Base-by-base conservation (phyloP, 2,888 invertebrate species). In the Cerastis rubricosa region DNA sequence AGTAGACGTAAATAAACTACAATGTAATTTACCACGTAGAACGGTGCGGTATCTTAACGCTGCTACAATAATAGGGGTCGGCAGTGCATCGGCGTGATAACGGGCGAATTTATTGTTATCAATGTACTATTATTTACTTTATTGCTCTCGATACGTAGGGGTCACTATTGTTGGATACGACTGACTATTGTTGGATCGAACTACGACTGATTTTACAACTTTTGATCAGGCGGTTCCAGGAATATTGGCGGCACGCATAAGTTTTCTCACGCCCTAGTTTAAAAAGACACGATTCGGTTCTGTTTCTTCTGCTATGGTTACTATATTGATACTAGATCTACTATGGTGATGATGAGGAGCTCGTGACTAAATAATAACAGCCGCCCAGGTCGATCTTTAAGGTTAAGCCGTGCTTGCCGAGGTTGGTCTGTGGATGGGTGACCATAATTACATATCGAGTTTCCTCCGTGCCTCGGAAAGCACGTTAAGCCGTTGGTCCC, bases 31-130 rank as follows among this genome's bases (percentile, higher is more conserved):
- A 49, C 11, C 63, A 59, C 77, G 69, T 78, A 78, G 63, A 70
- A 61, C 47, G 11, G 68, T 4, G 45, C 54, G 43, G 59, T 74
- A 81, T 83, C 70, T 67, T 84, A 57, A 66, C 54, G 45, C 75
- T 71, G n/a, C 59, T 47, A 54, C 66, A 63, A 29, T 77, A 69
- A 82, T 84, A 75, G 71, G 72, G 85, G 84, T 84, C 84, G 57
- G 49, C 6, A 73, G 84, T 75, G 75, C 75, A 85, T 81, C 81
- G 40, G 22, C 19, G 29, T 51, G 81, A 78, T 85, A 85, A 81
- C 61, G 69, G 35, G 25, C 69, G 61, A 74, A 67, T 81, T 74
- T 84, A 84, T 81, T 81, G 69, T 84, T 78, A 75, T 75, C 85
- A 68, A 43, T 54, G 47, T 76, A 17, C 71, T 84, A 73, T 78